Conservation (phyloP, 2,113 vertebrate species). For the Sinocyclocheilus rhinocerous region DNA sequence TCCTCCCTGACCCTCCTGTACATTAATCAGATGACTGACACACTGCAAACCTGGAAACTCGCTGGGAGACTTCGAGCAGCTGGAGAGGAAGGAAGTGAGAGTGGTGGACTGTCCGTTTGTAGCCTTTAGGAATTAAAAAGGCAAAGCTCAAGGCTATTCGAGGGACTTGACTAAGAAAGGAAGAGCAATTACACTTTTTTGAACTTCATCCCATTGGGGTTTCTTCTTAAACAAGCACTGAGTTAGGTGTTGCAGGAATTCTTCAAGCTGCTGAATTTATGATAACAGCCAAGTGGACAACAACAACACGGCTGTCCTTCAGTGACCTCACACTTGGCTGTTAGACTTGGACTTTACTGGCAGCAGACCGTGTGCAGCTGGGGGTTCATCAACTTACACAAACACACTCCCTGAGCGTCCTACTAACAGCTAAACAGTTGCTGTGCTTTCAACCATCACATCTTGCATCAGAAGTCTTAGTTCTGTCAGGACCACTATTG, state of each 20-base stretch:
- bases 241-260: slow-evolving; percentile 14
- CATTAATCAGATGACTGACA: background rate
- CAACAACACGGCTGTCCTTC: slow-evolving; percentile 49
- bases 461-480: background rate
- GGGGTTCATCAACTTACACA: slow-evolving; percentile 49
- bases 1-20: slow-evolving; percentile 33
- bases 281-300: slow-evolving; percentile 34
- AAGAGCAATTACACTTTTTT: background rate
- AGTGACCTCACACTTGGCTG: slow-evolving; percentile 48
- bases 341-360: slow-evolving; percentile 35
- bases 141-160: background rate
- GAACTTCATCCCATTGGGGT: background rate
- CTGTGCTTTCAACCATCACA: background rate
- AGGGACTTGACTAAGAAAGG: background rate
- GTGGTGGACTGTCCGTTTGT: background rate
- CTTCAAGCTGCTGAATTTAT: slow-evolving; percentile 21
- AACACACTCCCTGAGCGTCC: slow-evolving; percentile 33
- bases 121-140: background rate
- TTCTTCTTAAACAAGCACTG: background rate
- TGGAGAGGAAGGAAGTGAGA: slow-evolving; percentile 32
- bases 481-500: too few species aligned
- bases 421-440: background rate
- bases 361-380: slow-evolving; percentile 43
- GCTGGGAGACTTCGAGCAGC: background rate
- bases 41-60: background rate